Evolutionary conservation across 2,888 invertebrate genomes (phyloP), one percentile per base, ranked within the genome.

Genomic region (Tryphoninae sp.): DNA sequence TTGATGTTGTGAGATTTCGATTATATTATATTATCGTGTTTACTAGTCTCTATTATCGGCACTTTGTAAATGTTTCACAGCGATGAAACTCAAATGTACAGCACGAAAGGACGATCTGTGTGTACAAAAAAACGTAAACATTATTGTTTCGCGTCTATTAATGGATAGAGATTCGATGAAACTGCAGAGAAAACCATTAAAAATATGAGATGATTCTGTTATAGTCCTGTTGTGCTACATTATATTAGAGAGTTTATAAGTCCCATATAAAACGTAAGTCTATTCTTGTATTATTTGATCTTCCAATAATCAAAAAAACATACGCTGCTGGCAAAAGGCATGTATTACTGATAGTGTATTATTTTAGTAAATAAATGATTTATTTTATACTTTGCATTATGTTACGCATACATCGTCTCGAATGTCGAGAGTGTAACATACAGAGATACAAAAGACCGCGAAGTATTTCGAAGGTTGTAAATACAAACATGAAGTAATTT

Each of bases 341-440:
- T 84, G 85, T 82, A 84, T 85, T 80, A 87, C 80, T 84, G 80
- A 87, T 85, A 84, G 86, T 87, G 88, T 88, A 88, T 87, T 88
- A 88, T 88, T 89, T 88, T 88, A 89, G 76, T 87, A 86, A 89
- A 89, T 89, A 89, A 89, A 89, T 86, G 82, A 84, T 88, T 89
- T 89, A 89, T 89, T 89, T 89, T 89, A 87, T 87, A 89, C 79
- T 68, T 55, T 11, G 75, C 26, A n/a, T 78, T 72, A 72, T 59
- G 19, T 19, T 16, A 68, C 42, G 26, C 16, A 59, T 16, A 16
- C 61, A 62, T 65, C 33, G 45, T 19, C 9, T 16, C 40, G 33
- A 40, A 42, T n/a, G 33, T 33, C 6, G 33, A 33, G 33, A 33
- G 33, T 6, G 33, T 33, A 33, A 33, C 26, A 19, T 13, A 6